Percentiles rank a stretch among this genome's conserved stretches.
These are phyloP conservation scores for Drosophila lutescens DNA, from an alignment of 2,888 invertebrate genomes.

Conservation along the genomic window DNA sequence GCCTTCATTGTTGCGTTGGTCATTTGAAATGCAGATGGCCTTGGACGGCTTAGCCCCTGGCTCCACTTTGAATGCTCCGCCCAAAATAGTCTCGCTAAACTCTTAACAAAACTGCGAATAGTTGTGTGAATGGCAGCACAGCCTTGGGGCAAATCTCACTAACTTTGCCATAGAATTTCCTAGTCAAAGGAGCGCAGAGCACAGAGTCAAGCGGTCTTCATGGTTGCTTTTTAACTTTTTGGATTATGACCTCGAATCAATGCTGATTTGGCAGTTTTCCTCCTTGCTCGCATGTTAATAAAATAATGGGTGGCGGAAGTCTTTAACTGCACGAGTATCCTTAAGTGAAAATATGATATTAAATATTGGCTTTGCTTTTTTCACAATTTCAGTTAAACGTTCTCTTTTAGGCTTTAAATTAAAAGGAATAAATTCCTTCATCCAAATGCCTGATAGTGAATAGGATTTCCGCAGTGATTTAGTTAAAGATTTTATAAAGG, in stretches of 20 bases:
- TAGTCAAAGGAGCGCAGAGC: conserved; percentile 17
- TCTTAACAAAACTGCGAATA: conserved; percentile 40
- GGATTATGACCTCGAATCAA: conserved; percentile 17
- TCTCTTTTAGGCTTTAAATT: too few species aligned
- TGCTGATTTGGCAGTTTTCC: conserved; percentile 30
- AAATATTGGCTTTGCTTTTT: too few species aligned
- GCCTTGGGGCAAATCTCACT: conserved; percentile 32
- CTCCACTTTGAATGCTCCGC: conserved; percentile 30
- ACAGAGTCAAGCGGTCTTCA: conserved; percentile 23
- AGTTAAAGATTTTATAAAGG: too few species aligned
- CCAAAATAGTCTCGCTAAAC: conserved; percentile 41
- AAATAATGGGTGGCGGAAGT: conserved; percentile 12
- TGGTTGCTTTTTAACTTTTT: conserved; percentile 14
- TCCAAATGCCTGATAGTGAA: too few species aligned
- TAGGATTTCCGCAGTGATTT: too few species aligned
- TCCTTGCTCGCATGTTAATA: conserved; percentile 11
- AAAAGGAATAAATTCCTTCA: too few species aligned
- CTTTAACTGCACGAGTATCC: conserved; percentile 4
- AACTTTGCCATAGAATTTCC: conserved; percentile 17
- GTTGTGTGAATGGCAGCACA: conserved; percentile 30
- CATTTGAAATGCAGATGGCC: conserved; percentile 73
- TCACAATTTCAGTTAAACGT: too few species aligned
- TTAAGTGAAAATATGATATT: background rate
- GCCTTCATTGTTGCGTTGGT: conserved; percentile 67
- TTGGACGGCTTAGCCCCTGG: conserved; percentile 47